Evolutionary conservation across 2,888 invertebrate species (phyloP).

Genomic region (Lingula anatina): DNA sequence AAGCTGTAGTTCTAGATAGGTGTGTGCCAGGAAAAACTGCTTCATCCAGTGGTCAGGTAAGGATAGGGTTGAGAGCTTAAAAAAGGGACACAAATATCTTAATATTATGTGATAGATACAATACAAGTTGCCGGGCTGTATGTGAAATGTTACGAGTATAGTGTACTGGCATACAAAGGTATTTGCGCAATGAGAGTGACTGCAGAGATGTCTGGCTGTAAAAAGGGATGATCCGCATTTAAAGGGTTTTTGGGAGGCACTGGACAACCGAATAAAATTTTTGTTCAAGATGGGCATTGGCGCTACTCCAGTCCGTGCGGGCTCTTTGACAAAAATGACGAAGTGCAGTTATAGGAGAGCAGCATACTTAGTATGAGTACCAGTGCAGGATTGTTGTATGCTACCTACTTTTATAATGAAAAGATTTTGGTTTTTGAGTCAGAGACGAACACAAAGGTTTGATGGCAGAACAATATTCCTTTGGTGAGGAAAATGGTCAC

Average conservation of each 20-base stretch:
- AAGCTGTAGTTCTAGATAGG: conserved; percentile 81
- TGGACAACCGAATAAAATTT: too few relatives aligned
- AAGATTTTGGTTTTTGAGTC: not conserved
- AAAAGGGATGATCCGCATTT: too few relatives aligned
- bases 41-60: conserved; percentile 90
- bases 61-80: conserved; percentile 52
- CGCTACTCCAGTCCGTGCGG: not conserved
- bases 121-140: not conserved
- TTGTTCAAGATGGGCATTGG: not conserved
- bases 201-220: too few relatives aligned
- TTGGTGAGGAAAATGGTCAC: too few relatives aligned
- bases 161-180: too few relatives aligned
- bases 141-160: not conserved
- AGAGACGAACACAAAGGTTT: not conserved
- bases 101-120: too few relatives aligned
- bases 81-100: conserved; percentile 6
- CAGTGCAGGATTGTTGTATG: not conserved
- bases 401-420: not conserved
- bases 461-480: too few relatives aligned
- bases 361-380: not conserved
- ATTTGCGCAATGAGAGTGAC: too few relatives aligned
- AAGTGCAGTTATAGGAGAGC: not conserved
- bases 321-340: not conserved
- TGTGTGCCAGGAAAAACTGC: conserved; percentile 84
- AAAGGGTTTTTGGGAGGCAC: too few relatives aligned